Conservation (phyloP, 2,797 vertebrate genomes). For the Clangula hyemalis region DNA sequence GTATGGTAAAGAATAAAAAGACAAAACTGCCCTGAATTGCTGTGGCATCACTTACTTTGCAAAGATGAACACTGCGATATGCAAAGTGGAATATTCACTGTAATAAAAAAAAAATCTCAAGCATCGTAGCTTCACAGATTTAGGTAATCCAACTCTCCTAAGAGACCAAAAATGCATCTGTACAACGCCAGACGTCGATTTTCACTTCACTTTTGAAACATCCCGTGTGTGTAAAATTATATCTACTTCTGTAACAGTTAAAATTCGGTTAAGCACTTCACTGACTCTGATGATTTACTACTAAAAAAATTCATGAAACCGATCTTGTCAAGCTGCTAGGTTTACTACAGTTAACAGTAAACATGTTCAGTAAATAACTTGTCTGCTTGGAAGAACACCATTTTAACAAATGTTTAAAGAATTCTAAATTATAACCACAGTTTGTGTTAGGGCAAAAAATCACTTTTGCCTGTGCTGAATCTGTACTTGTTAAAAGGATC, state of each 20-base stretch:
- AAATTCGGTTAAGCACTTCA: background rate
- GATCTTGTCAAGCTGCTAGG: background rate
- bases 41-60: background rate
- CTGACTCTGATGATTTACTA: background rate
- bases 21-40: background rate
- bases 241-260: background rate
- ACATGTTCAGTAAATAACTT: background rate
- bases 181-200: background rate
- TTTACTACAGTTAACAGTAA: background rate
- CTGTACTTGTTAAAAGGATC: background rate
- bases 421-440: background rate
- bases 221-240: background rate
- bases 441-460: background rate
- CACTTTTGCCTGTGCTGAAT: background rate
- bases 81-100: background rate
- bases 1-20: constrained; percentile 32
- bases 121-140: background rate
- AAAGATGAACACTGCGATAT: background rate
- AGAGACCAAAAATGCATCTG: background rate
- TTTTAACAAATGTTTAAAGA: background rate
- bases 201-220: background rate
- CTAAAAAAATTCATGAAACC: background rate
- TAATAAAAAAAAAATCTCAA: background rate
- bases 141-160: background rate
- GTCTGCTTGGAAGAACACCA: background rate